phyloP scores from a whole-genome alignment of 2,797 vertebrate species.

The Muscicapa striata region DNA sequence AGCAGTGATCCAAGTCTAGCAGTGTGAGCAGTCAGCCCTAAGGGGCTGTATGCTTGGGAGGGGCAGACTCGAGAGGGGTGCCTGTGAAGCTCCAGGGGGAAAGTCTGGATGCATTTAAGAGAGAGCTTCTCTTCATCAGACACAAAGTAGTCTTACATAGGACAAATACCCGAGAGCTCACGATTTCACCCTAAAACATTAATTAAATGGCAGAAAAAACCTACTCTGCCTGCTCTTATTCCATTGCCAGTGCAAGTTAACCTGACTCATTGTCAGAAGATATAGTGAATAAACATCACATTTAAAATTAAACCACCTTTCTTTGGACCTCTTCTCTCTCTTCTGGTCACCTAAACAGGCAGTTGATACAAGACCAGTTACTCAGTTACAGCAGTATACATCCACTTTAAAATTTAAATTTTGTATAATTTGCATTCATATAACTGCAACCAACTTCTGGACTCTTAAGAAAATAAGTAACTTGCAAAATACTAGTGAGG shows the following conservation, averaged over 20 bases:
- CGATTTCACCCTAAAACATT: neutral
- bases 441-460: neutral
- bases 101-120: neutral
- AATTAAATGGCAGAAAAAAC: neutral
- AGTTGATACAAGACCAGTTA: neutral
- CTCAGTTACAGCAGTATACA: neutral
- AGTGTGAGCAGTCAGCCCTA: neutral
- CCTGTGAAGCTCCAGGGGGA: neutral
- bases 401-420: neutral
- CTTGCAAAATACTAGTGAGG: neutral
- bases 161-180: neutral
- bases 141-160: neutral
- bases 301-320: neutral
- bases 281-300: neutral
- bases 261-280: neutral
- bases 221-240: neutral
- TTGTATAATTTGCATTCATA: neutral
- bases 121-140: neutral
- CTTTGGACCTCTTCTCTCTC: neutral
- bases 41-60: neutral
- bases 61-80: neutral
- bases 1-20: neutral
- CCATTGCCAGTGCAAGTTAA: neutral
- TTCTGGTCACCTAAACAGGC: neutral
- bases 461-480: neutral